Percentiles rank a stretch among this genome's conserved stretches.
phyloP scores from a whole-genome alignment of 2,113 vertebrate species.

The Alosa alosa region DNA sequence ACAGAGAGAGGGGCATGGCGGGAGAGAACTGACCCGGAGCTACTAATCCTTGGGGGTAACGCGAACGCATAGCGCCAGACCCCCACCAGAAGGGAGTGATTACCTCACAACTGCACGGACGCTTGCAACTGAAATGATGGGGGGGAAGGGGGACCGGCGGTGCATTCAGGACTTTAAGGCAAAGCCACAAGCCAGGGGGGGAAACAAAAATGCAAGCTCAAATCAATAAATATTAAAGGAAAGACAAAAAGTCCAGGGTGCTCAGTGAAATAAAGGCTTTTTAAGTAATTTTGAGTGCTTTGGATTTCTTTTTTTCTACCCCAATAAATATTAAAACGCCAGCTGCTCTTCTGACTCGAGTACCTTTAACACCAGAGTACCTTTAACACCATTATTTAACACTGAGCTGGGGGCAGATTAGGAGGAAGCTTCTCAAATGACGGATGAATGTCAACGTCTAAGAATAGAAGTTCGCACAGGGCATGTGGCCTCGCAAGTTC shows the following conservation, averaged over 20 bases:
- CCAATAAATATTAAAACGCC: neutral
- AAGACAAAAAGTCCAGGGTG: too few relatives aligned
- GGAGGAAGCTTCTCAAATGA: slow-evolving; percentile 54
- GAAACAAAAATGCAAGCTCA: neutral
- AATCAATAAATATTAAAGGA: neutral
- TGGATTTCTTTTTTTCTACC: too few relatives aligned
- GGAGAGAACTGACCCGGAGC: slow-evolving; percentile 45
- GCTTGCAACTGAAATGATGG: neutral
- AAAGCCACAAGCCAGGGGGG: neutral
- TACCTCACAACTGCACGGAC: slow-evolving; percentile 15
- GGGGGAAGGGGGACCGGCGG: neutral
- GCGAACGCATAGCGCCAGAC: slow-evolving; percentile 18
- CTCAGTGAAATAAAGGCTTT: too few relatives aligned
- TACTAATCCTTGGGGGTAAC: slow-evolving; percentile 31
- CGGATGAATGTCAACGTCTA: slow-evolving; percentile 59
- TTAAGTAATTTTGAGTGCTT: too few relatives aligned
- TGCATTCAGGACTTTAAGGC: neutral
- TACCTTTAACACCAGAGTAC: slow-evolving; percentile 37
- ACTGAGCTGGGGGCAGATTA: slow-evolving; percentile 40
- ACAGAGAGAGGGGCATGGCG: slow-evolving; percentile 22
- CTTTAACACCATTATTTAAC: slow-evolving; percentile 44
- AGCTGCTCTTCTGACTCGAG: neutral
- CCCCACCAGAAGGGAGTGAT: slow-evolving; percentile 17
- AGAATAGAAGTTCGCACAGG: slow-evolving; percentile 48
- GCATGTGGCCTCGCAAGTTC: neutral